Conservation (phyloP, 2,797 vertebrate genomes). For the Erethizon dorsatum region DNA sequence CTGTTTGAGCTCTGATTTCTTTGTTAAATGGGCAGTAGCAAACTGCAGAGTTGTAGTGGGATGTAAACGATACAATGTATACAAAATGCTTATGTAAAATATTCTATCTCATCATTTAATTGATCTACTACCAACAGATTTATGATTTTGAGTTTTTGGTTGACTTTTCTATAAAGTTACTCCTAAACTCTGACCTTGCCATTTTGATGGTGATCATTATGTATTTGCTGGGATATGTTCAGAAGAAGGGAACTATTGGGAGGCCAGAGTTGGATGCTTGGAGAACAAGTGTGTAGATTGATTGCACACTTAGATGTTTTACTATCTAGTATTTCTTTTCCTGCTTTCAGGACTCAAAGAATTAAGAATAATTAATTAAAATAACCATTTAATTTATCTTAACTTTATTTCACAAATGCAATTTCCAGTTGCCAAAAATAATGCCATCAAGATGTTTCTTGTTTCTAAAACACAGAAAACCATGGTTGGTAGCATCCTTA, state of each 20-base stretch:
- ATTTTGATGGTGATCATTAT: neutral
- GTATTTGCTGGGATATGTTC: neutral
- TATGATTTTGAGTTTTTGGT: neutral
- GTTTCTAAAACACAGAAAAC: slow-evolving; percentile 2
- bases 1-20: neutral
- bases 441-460: neutral
- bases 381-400: neutral
- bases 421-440: slow-evolving; percentile 43
- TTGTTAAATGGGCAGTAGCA: neutral
- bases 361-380: neutral
- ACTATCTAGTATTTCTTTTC: neutral
- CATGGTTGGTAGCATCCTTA: neutral
- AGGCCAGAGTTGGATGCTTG: neutral
- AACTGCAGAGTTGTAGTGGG: neutral
- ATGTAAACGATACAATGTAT: neutral
- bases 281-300: neutral
- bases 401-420: neutral
- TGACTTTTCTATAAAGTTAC: slow-evolving; percentile 1
- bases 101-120: neutral
- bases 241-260: neutral
- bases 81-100: neutral
- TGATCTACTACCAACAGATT: neutral
- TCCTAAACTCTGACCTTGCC: neutral
- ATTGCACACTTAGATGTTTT: neutral
- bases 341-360: neutral